Conservation (phyloP, 35 echinoderm and acorn worm species). For the Lytechinus variegatus region DNA sequence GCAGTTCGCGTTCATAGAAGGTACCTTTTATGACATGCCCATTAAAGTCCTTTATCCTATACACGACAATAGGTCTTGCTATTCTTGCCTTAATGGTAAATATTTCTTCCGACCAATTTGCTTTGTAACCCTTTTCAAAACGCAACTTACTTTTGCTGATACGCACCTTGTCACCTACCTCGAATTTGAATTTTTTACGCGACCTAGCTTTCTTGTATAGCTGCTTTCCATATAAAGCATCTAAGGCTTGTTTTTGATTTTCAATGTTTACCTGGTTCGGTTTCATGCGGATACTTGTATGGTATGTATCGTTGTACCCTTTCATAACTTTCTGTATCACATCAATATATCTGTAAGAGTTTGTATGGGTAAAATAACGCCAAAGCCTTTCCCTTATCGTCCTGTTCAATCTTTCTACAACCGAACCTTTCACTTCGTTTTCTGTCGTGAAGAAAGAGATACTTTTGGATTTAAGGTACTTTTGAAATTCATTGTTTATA, state of each 20-base stretch:
- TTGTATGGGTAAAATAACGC: conserved; percentile 53
- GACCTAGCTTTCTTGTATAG: too few relatives aligned
- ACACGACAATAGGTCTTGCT: conserved; percentile 49
- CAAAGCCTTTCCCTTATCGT: conserved; percentile 45
- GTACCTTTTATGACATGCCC: conserved; percentile 58
- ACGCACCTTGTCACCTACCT: conserved; percentile 56
- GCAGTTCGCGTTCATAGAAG: conserved; percentile 74
- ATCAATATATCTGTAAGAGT: conserved; percentile 35
- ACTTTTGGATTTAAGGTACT: not conserved
- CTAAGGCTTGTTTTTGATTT: conserved; percentile 41
- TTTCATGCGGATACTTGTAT: conserved; percentile 57
- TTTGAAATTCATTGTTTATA: too few relatives aligned
- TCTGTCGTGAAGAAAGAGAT: conserved; percentile 52
- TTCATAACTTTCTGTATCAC: not conserved
- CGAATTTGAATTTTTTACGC: conserved; percentile 44
- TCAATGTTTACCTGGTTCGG: conserved; percentile 39
- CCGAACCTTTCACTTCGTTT: conserved; percentile 38
- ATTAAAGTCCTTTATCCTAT: conserved; percentile 66
- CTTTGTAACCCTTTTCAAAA: conserved; percentile 58
- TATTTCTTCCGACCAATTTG: conserved; percentile 64
- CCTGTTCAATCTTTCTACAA: conserved; percentile 43
- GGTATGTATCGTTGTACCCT: conserved; percentile 36
- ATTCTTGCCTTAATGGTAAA: conserved; percentile 50
- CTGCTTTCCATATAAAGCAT: conserved; percentile 46
- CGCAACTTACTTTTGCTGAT: conserved; percentile 21